These are phyloP conservation scores for Avahi laniger DNA, from an alignment of 2,797 vertebrate species.

Conservation along the genomic window DNA sequence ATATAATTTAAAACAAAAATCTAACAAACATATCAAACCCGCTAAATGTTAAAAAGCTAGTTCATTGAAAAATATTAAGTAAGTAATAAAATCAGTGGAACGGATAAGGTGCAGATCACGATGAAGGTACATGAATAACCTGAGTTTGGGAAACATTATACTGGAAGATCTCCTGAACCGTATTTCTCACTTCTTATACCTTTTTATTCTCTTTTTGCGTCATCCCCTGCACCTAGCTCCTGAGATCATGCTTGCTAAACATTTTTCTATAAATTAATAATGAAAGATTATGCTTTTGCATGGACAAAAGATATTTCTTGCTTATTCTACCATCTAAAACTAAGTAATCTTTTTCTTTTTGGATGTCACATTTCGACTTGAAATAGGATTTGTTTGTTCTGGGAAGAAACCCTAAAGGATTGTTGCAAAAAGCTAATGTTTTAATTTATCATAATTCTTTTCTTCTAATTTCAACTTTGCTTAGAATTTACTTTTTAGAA, in stretches of 20 bases:
- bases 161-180: background rate
- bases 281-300: background rate
- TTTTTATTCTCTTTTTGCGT: background rate
- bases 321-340: background rate
- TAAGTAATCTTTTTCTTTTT: background rate
- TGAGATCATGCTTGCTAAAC: background rate
- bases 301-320: background rate
- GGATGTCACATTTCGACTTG: background rate
- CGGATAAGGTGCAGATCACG: background rate
- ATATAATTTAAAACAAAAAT: background rate
- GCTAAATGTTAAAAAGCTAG: background rate
- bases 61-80: conserved; percentile 2
- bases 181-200: background rate
- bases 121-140: too few relatives aligned
- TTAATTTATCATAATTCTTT: background rate
- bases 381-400: background rate
- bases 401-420: background rate
- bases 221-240: background rate
- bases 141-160: background rate
- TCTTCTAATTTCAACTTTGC: background rate
- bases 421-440: conserved; percentile 6
- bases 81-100: background rate
- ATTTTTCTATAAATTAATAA: background rate
- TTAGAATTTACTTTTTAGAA: conserved; percentile 30
- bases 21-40: background rate